phyloP scores from a whole-genome alignment of 2,888 invertebrate species.

The Eremobia ochroleuca region DNA sequence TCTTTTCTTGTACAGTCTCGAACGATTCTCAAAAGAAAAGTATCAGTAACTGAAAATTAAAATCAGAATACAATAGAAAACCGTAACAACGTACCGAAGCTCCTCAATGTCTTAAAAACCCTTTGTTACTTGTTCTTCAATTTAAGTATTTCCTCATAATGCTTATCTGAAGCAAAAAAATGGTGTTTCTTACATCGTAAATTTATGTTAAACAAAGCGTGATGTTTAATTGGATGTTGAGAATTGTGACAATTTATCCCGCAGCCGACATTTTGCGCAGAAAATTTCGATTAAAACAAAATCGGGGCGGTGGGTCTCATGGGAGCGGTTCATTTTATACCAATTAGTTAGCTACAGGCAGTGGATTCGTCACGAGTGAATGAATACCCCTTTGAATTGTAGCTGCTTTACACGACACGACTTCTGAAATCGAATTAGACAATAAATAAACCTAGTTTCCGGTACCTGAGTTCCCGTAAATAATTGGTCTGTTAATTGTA shows the following conservation, averaged over 20 bases:
- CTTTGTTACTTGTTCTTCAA: conserved; percentile 43
- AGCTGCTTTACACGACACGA: conserved; percentile 66
- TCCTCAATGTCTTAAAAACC: conserved; percentile 23
- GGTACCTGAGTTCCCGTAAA: background rate
- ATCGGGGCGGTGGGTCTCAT: conserved; percentile 82
- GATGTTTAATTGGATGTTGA: conserved; percentile 71
- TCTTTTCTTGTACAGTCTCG: background rate
- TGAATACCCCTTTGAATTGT: conserved; percentile 85
- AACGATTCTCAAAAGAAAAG: conserved; percentile 10
- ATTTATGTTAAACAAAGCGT: conserved; percentile 68
- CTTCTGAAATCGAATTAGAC: background rate
- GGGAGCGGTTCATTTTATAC: conserved; percentile 89
- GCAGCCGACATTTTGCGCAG: conserved; percentile 72
- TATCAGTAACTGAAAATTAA: conserved; percentile 17
- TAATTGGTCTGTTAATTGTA: background rate
- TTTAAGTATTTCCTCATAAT: conserved; percentile 29
- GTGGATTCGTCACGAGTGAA: conserved; percentile 89
- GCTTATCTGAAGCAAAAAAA: conserved; percentile 20
- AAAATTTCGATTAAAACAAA: conserved; percentile 88
- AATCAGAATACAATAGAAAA: conserved; percentile 49
- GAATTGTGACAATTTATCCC: conserved; percentile 72
- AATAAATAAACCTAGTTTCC: background rate
- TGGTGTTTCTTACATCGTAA: conserved; percentile 43
- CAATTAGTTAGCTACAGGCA: conserved; percentile 90
- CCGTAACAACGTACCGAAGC: conserved; percentile 39